Evolutionary conservation across 2,797 vertebrate genomes (phyloP), one percentile per base, ranked within the genome.

Genomic region (Cyprinella venusta): DNA sequence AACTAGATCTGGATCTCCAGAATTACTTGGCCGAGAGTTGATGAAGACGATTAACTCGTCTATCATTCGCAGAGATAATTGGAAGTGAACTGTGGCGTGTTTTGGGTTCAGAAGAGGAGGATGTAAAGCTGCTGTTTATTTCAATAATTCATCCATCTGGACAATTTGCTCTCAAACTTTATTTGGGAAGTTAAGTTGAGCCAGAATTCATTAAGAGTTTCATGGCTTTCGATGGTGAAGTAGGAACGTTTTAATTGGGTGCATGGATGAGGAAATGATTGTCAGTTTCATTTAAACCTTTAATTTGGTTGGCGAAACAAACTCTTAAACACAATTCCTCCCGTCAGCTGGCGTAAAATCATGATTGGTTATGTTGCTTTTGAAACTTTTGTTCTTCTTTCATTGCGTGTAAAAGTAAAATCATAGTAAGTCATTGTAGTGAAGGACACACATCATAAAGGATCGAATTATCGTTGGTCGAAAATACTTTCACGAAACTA

Each of bases 31-130:
- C 21, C 18, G 75, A 52, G 48, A 65, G 71, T 42, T 80, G 79
- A 88, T 83, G 79, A 80, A 83, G 84, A 69, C 48, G 52, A 71
- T 80, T 83, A 79, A 85, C 75, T 48, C 45, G 6, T 79, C 75
- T 36, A 33, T 76, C 76, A 80, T 77, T 80, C 82, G 48, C 56
- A 33, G n/a, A 77, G 85, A 68, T 86, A 85, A 88, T 79, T 85
- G 61, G 69, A 86, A 74, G 8, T 79, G 77, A 83, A 38, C 38
- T 1, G 26, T 33, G 64, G 15, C 4, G 15, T 54, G 80, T 67
- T 75, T 75, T 30, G 9, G 61, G 75, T 65, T 75, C 45, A 52
- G 59, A 82, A 65, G 48, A 69, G n/a, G 64, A 54, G 7, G 16
- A 13, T 65, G 64, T 30, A 24, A 79, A n/a, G 76, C 63, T 36